These are phyloP conservation scores for Agapetus fuscipes DNA, from an alignment of 2,888 invertebrate species.

Conservation along the genomic window DNA sequence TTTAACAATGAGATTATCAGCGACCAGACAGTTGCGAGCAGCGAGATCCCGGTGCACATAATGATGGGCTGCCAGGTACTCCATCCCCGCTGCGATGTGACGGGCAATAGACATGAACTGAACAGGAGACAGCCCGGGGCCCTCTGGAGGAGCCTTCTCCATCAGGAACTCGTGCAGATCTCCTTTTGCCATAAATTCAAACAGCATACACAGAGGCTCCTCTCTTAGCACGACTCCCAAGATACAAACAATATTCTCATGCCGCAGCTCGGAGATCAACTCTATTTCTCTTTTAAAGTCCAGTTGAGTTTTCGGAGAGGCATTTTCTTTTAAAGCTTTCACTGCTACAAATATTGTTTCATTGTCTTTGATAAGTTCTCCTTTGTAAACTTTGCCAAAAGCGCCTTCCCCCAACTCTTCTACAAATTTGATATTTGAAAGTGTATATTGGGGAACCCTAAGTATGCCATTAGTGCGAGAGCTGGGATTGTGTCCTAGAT, in stretches of 20 bases:
- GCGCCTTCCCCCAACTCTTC: slow-evolving; percentile 94
- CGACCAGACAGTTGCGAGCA: slow-evolving; percentile 92
- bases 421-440: slow-evolving; percentile 75
- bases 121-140: slow-evolving; percentile 65
- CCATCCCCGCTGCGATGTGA: slow-evolving; percentile 80
- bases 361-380: slow-evolving; percentile 65
- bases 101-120: slow-evolving; percentile 86
- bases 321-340: slow-evolving; percentile 90
- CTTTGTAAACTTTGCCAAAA: slow-evolving; percentile 96
- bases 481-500: slow-evolving; percentile 38
- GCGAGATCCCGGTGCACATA: slow-evolving; percentile 96
- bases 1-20: slow-evolving; percentile 89
- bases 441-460: slow-evolving; percentile 75
- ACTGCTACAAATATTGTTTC: slow-evolving; percentile 79
- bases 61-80: slow-evolving; percentile 80
- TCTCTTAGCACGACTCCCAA: slow-evolving; percentile 85
- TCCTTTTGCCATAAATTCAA: slow-evolving; percentile 96
- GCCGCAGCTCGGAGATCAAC: slow-evolving; percentile 86
- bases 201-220: slow-evolving; percentile 90
- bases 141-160: slow-evolving; percentile 78
- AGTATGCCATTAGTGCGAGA: slow-evolving; percentile 44
- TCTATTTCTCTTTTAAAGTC: slow-evolving; percentile 93
- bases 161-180: slow-evolving; percentile 95
- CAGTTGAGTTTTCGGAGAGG: slow-evolving; percentile 79
- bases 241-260: slow-evolving; percentile 92